Base-by-base conservation (phyloP, 2,888 invertebrate genomes). In the Drosophila longiperda region DNA sequence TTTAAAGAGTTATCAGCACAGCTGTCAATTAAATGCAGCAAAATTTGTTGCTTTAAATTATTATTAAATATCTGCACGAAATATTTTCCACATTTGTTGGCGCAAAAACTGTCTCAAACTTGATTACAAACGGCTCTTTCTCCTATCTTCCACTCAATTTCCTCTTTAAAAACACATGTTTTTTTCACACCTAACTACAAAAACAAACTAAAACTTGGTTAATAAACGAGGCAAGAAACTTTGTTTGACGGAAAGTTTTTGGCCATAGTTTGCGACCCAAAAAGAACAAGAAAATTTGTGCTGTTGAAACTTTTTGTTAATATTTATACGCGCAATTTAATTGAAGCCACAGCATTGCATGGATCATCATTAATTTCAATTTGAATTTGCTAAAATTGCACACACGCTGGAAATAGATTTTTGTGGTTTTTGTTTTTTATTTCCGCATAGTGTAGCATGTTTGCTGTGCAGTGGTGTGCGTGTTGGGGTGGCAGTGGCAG, bases 391-490 rank as follows among this genome's bases (percentile, higher is more conserved):
- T 62, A 55, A 63, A 53, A 52, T 58, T 61, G 61, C 54, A 66
- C 60, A 74, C 71, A 66, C 66, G 66, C 29, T 61, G 42, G 49
- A 75, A 75, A 67, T 45, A 57, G 12, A 55, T 60, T 55, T 60
- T 61, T 26, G 7, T 26, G 33, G 20, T 61, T 53, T 45, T 40
- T n/a, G n/a, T n/a, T 40, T 64, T 34, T 34, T 62, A 33, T 75
- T 81, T 80, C 79, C 79, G 79, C 75, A 78, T 77, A 57, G 23
- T 38, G 32, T 11, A 29, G 32, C 40, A 57, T 40, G 29, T 20
- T 38, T 57, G 15, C 26, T 15, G 38, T 38, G 20, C 29, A 26
- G 17, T 15, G 34, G 32, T 17, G 61, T 42, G 53, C 34, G 34
- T 20, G 12, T 9, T n/a, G 23, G 3, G n/a, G 3, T n/a, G 23